A percentile compares a stretch with the other conserved stretches of the same genome.
Conservation (phyloP, 2,797 vertebrate genomes). For the Neosilurus mollespiculum region DNA sequence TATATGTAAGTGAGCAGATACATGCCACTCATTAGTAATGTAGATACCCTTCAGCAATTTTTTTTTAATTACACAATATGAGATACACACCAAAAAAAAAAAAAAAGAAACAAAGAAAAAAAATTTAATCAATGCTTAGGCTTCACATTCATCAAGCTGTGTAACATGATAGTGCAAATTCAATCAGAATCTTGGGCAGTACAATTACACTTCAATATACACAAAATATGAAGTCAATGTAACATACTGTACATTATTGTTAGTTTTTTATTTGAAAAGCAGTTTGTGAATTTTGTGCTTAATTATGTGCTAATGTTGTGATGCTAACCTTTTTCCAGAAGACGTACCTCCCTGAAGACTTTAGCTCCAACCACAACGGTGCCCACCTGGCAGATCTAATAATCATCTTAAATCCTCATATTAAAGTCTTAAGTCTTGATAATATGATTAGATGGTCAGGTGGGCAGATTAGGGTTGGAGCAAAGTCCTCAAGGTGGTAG, state of each 20-base stretch:
- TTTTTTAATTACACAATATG: constrained; percentile 27
- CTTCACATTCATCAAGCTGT: constrained; percentile 19
- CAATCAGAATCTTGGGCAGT: constrained; percentile 13
- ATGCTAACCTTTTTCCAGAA: too few relatives aligned
- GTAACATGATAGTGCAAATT: constrained; percentile 21
- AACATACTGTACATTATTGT: not conserved
- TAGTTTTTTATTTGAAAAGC: not conserved
- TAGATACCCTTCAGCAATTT: constrained; percentile 26
- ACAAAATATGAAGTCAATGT: constrained; percentile 8
- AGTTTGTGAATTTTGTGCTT: not conserved
- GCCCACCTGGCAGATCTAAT: too few relatives aligned
- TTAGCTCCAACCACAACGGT: too few relatives aligned
- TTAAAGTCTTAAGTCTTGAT: too few relatives aligned
- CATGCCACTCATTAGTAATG: constrained; percentile 36
- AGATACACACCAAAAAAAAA: too few relatives aligned
- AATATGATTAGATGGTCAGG: too few relatives aligned
- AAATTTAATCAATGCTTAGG: constrained; percentile 24
- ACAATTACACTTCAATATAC: constrained; percentile 16
- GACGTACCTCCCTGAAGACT: too few relatives aligned
- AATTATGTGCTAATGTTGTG: not conserved
- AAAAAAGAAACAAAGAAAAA: too few relatives aligned
- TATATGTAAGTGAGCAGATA: constrained; percentile 35
- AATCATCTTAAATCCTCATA: too few relatives aligned
- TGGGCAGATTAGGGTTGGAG: too few relatives aligned
- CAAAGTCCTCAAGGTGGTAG: too few relatives aligned